Percentiles rank a stretch among this genome's conserved stretches.
phyloP scores from a whole-genome alignment of 2,113 vertebrate species.

The Numenius arquata region DNA sequence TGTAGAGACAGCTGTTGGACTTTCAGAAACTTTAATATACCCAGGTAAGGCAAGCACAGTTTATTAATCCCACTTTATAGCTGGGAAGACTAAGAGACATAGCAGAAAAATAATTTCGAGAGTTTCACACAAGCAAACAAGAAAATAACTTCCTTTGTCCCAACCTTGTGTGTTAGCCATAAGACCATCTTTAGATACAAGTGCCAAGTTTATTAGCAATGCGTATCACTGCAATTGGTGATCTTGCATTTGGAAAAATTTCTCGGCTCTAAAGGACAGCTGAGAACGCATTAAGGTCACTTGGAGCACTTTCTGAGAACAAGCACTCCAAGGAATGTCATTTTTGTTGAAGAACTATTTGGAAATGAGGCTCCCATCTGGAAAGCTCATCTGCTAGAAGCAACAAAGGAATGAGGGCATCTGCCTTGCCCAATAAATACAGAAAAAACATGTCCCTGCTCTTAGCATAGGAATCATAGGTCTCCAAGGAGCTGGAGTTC shows the following conservation, averaged over 20 bases:
- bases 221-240: not conserved
- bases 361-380: constrained; percentile 37
- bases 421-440: constrained; percentile 31
- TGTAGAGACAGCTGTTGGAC: not conserved
- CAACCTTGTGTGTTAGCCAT: not conserved
- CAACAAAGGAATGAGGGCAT: constrained; percentile 2
- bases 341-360: constrained; percentile 34
- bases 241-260: not conserved
- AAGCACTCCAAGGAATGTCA: not conserved
- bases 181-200: not conserved
- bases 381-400: constrained; percentile 35
- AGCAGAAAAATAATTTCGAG: not conserved
- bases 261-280: not conserved
- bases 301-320: constrained; percentile 14
- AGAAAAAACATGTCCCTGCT: not conserved
- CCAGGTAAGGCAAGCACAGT: not conserved
- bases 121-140: not conserved
- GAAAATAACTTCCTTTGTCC: not conserved
- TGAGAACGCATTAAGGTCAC: not conserved
- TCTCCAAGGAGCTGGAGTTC: not conserved
- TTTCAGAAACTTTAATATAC: not conserved
- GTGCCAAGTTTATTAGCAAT: not conserved
- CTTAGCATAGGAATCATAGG: not conserved
- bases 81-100: not conserved
- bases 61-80: not conserved